Base-by-base conservation (phyloP, 1,140 invertebrate genomes). In the Conus betulinus region DNA sequence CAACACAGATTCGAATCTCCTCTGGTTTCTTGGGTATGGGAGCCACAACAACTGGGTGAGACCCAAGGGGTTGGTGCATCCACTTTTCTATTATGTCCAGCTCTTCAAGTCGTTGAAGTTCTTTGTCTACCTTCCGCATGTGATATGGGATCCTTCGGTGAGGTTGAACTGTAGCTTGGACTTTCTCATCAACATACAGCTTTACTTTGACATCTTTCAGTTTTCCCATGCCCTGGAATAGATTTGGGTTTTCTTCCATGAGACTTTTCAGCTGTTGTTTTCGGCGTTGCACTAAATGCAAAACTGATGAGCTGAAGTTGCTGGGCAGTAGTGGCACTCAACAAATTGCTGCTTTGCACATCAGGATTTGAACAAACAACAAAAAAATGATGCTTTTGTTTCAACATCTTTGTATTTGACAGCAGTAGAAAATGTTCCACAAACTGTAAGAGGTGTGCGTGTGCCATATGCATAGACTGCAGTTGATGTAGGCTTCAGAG, bases 1-100 rank as follows among this genome's bases (percentile, higher is more conserved):
- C 92, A 8, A 94, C 91, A 88, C 92, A 92, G 4, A 92, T 39
- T 57, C 93, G 76, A 0, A 93, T 90, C 53, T 91, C 90, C 0
- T 60, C 67, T 60, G 87, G 87, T 51, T 13, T 27, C 71, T 74
- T 74, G 11, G 71, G 13, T 82, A 93, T 93, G 6, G 92, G 92
- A 13, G 90, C 89, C 5, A 91, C 87, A 5, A 94, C 92, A 2
- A 60, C 13, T 6, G 57, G 57, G 8, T 60, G 57, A 15, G 57
- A 60, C 8, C 8, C 15, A 11, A 15, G 92, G 90, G 23, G 93
- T 93, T 60, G 93, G 93, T 10, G 91, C 92, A 25, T 87, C 79
- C 1, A 92, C 25, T 81, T 90, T 82, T 94, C 91, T 52, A 91
- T 91, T 67, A 90, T 90, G 88, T 88, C 89, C 0, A 87, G n/a